Percentiles rank a stretch among this genome's conserved stretches.
Conservation (phyloP, 1,140 invertebrate genomes). For the Drosophila santomea region DNA sequence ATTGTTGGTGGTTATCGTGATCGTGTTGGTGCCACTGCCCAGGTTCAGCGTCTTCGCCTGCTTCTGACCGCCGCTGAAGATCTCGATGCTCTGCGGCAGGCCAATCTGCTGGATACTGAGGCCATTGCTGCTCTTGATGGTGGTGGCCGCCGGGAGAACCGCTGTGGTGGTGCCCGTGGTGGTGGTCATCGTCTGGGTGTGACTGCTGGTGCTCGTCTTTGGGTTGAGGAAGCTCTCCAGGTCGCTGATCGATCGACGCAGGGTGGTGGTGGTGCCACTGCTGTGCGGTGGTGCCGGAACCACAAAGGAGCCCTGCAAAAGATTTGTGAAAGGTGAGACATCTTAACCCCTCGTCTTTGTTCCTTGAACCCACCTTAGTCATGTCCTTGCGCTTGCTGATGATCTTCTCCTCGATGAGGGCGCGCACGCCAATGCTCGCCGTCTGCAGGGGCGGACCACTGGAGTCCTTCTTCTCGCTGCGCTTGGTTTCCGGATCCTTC, state of each 20-base stretch:
- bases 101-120: slow-evolving; percentile 77
- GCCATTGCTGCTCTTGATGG: slow-evolving; percentile 73
- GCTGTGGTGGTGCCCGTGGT: slow-evolving; percentile 59
- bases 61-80: slow-evolving; percentile 70
- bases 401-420: slow-evolving; percentile 96
- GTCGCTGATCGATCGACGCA: slow-evolving; percentile 78
- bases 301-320: slow-evolving; percentile 76
- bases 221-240: slow-evolving; percentile 79
- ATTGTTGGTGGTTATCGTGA: slow-evolving; percentile 76
- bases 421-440: slow-evolving; percentile 93
- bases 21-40: slow-evolving; percentile 69
- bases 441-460: slow-evolving; percentile 93
- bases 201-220: slow-evolving; percentile 51
- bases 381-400: slow-evolving; percentile 89
- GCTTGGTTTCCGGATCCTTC: slow-evolving; percentile 95
- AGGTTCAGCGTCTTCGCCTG: slow-evolving; percentile 64
- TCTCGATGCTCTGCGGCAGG: slow-evolving; percentile 78
- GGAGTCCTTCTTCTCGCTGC: slow-evolving; percentile 93
- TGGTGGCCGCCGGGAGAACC: slow-evolving; percentile 67
- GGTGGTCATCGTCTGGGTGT: slow-evolving; percentile 46
- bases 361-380: slow-evolving; percentile 58
- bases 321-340: neutral
- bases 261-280: slow-evolving; percentile 50
- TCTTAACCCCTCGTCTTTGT: neutral
- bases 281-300: slow-evolving; percentile 81